phyloP scores from a whole-genome alignment of 30 jellyfish, hydroid and myxozoan species.

The Rhopilema esculentum region DNA sequence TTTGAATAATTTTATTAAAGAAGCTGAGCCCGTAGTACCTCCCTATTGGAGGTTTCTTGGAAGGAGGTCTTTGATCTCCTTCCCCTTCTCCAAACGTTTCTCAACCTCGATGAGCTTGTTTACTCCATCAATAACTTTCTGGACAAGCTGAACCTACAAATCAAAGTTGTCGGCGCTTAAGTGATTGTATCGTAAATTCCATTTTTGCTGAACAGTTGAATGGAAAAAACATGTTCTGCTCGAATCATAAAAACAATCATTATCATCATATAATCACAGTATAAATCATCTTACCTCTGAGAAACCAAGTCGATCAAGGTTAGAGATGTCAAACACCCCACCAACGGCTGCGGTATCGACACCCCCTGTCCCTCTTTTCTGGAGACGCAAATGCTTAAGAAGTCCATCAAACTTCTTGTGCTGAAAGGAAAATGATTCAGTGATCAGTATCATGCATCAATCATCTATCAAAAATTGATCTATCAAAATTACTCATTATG shows the following conservation, averaged over 20 bases:
- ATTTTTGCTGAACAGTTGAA: no score
- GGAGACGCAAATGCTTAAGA: slow-evolving; percentile 69
- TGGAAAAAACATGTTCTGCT: no score
- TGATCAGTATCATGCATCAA: not conserved
- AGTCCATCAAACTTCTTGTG: slow-evolving; percentile 65
- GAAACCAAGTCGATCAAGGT: slow-evolving; percentile 86
- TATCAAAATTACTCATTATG: no score
- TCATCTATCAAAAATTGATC: not conserved
- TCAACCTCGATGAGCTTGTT: slow-evolving; percentile 54
- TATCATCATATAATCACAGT: no score
- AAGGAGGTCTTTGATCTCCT: slow-evolving; percentile 53
- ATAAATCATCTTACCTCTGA: slow-evolving; percentile 85
- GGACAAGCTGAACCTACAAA: slow-evolving; percentile 49
- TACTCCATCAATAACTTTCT: slow-evolving; percentile 80
- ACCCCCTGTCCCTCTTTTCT: slow-evolving; percentile 94
- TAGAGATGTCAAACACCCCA: slow-evolving; percentile 86
- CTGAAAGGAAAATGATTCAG: not conserved
- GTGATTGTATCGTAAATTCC: no score
- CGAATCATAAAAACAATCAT: no score
- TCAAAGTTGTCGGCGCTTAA: not conserved
- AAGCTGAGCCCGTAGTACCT: slow-evolving; percentile 30
- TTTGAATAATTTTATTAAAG: not conserved
- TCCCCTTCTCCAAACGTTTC: slow-evolving; percentile 67
- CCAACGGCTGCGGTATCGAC: slow-evolving; percentile 83
- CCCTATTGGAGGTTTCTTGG: slow-evolving; percentile 43